Base-by-base conservation (phyloP, 2,888 invertebrate genomes). In the Escarpia spicata region DNA sequence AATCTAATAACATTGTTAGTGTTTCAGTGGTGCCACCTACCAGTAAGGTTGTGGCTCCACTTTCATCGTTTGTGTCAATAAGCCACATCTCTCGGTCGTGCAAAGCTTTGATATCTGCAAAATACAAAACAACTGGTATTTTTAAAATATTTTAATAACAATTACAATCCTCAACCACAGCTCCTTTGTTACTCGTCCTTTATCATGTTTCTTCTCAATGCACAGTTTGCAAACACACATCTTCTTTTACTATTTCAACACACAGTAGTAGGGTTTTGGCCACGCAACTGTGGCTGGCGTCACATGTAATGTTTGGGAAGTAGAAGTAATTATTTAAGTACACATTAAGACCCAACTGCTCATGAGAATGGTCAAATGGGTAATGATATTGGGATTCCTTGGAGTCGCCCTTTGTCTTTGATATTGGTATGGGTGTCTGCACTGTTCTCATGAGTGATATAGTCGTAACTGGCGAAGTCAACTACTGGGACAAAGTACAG, bases 31-130 rank as follows among this genome's bases (percentile, higher is more conserved):
- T 1, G 26, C n/a, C 26, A 15, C 97, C 97, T 96, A 98, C 98
- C 96, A 98, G 97, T 95, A 98, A 97, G 0, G 99, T 99, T 19
- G 98, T 98, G 31, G 98, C 98, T 3, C 98, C 98, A 95, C 98
- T 98, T 95, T 98, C 98, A 94, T 98, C 98, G 95, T 98, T 97
- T 95, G 98, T 98, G 94, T 98, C 98, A 93, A 98, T 97, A 95
- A 97, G 97, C 99, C 99, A 99, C 0, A 97, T 98, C 97, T 99
- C 99, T 94, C 95, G 95, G 44, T 91, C 95, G 93, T 95, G 95
- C 75, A 96, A 94, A 4, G 94, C 94, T 92, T 95, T 94, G 43
- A 96, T 96, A 94, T 96, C 96, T 96, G 93, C 2, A 94, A 92
- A 93, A n/a, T 10, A 58, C 91, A 91, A 75, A 75, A 75, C 75